Evolutionary conservation across 2,797 vertebrate species (phyloP), one percentile per base, ranked within the genome.

Genomic region (Semotilus atromaculatus): DNA sequence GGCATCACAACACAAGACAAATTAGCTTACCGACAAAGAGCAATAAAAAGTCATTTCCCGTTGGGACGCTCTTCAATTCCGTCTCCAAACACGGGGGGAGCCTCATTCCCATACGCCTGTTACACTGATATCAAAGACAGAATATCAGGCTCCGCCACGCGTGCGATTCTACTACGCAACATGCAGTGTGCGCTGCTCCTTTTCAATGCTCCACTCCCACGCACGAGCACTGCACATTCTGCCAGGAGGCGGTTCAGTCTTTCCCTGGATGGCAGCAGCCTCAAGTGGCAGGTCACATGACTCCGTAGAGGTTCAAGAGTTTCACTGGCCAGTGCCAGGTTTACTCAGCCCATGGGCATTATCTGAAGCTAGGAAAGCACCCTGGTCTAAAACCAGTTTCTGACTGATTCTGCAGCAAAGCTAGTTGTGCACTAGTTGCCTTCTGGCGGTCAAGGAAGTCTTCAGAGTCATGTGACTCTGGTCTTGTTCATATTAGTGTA

Each of bases 21-120:
- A 26, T 19, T 74, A 48, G 83, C 89, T 89, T 86, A 89, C 88
- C 88, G 45, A 88, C 72, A 53, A 71, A 84, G 68, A 48, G 43
- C 43, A 80, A 86, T 68, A 87, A 72, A 82, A 81, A 75, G 40
- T 87, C 81, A 77, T 87, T 84, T 68, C 48, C 85, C 71, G 34
- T 40, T 83, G 83, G 40, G 60, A 58, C 66, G 75, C 81, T 64
- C 36, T 66, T 86, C 83, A 79, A 31, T 73, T 86, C 83, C 48
- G 55, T 43, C 43, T 88, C 60, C 55, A 87, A 89, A 43, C 70
- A 64, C 75, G 72, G 19, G 18, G 83, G 85, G 53, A 88, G 85
- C 83, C 89, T 89, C 89, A 89, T 89, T 70, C 60, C 79, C 53
- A 36, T 26, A 76, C 48, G 9, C 40, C 51, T 48, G 4, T 79